These are phyloP conservation scores for Myioborus miniatus DNA, from an alignment of 2,797 vertebrate genomes.

Conservation along the genomic window DNA sequence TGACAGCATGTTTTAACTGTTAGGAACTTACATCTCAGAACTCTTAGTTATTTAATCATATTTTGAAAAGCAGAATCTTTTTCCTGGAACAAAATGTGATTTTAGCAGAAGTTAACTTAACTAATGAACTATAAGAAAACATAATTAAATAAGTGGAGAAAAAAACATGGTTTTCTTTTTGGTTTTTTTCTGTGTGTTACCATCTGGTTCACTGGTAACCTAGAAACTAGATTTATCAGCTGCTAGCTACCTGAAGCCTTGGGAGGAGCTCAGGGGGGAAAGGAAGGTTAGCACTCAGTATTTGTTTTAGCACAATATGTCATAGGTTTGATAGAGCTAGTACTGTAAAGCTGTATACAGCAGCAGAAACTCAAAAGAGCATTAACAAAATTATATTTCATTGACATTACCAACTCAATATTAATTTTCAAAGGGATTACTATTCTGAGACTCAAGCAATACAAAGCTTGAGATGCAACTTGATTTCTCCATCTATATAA, in stretches of 20 bases:
- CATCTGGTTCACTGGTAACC: slow-evolving; percentile 53
- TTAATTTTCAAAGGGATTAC: neutral
- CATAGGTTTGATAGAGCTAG: neutral
- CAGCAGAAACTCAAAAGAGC: neutral
- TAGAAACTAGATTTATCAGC: slow-evolving; percentile 64
- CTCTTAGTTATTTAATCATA: slow-evolving; percentile 62
- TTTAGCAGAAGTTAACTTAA: slow-evolving; percentile 30
- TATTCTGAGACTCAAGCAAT: neutral
- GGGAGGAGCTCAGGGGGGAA: neutral
- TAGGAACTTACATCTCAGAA: slow-evolving; percentile 72
- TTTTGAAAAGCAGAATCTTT: slow-evolving; percentile 27
- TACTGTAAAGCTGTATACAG: neutral
- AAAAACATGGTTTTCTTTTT: neutral
- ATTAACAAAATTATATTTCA: neutral
- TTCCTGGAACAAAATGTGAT: slow-evolving; percentile 16
- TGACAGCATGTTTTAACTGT: slow-evolving; percentile 72
- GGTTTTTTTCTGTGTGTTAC: neutral
- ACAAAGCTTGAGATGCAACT: neutral
- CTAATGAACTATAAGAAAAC: slow-evolving; percentile 48
- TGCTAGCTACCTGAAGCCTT: slow-evolving; percentile 41
- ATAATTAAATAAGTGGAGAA: slow-evolving; percentile 38
- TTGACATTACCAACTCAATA: neutral
- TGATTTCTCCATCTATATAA: neutral
- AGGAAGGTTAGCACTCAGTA: neutral
- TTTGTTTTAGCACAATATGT: slow-evolving; percentile 2